Evolutionary conservation across 2,797 vertebrate species (phyloP).

Genomic region (Pipistrellus kuhlii): DNA sequence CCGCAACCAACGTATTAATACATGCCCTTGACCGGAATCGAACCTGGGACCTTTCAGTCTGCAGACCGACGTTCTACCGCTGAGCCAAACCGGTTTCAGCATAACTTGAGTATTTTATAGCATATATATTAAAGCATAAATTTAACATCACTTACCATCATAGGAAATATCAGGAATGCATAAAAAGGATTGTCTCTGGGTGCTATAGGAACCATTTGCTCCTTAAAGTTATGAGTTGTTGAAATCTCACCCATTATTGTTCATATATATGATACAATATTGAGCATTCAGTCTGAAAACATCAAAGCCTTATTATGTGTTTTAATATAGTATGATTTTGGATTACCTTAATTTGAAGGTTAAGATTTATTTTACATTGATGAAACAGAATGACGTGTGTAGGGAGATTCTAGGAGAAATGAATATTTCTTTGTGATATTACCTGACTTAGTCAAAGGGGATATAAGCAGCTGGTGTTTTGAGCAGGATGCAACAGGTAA

Average conservation of each 20-base stretch:
- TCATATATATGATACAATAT: not conserved
- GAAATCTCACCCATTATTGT: slow-evolving; percentile 74
- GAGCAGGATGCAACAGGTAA: too few species aligned
- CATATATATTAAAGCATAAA: slow-evolving; percentile 86
- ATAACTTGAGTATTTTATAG: slow-evolving; percentile 68
- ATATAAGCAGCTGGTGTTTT: not conserved
- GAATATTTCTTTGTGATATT: not conserved
- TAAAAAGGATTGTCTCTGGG: slow-evolving; percentile 73
- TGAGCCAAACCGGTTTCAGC: too few species aligned
- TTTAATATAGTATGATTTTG: slow-evolving; percentile 47
- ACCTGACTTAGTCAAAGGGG: not conserved
- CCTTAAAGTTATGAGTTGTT: slow-evolving; percentile 71
- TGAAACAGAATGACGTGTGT: not conserved
- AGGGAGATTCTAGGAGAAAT: slow-evolving; percentile 6
- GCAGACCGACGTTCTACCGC: too few species aligned
- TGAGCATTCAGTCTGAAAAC: not conserved
- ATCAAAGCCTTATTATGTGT: not conserved
- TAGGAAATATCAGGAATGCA: slow-evolving; percentile 82
- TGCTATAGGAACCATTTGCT: slow-evolving; percentile 81
- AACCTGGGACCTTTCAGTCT: too few species aligned
- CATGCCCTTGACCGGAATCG: too few species aligned
- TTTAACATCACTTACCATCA: slow-evolving; percentile 86
- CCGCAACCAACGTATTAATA: too few species aligned
- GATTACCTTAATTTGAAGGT: slow-evolving; percentile 18
- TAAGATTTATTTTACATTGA: slow-evolving; percentile 30